Evolutionary conservation across 2,888 invertebrate genomes (phyloP).

Genomic region (Frankliniella intonsa): DNA sequence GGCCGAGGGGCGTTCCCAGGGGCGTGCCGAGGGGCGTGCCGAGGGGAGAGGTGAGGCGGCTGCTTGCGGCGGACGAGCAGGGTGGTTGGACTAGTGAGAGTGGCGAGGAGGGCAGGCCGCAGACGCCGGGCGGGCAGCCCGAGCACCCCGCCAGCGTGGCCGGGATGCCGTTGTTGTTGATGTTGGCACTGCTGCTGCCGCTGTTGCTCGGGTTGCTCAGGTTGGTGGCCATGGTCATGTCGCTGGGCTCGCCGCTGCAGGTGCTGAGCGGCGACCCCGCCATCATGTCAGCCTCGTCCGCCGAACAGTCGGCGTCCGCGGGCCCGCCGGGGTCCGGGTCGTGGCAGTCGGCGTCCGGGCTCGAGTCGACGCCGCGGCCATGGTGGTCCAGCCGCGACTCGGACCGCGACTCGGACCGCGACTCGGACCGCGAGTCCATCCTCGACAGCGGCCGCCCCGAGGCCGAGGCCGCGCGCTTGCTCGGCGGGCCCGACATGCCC

Average conservation of each 20-base stretch:
- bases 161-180: conserved; percentile 34
- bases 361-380: conserved; percentile 1
- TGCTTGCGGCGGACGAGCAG: conserved; percentile 20
- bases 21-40: not conserved
- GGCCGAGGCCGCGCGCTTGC: not conserved
- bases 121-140: conserved; percentile 35
- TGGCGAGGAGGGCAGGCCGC: conserved; percentile 37
- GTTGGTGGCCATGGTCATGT: conserved; percentile 47
- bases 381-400: not conserved
- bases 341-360: conserved; percentile 30
- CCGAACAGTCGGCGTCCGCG: conserved; percentile 28
- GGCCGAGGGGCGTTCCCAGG: conserved; percentile 47
- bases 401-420: too few relatives aligned
- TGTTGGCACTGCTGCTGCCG: conserved; percentile 38
- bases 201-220: conserved; percentile 45
- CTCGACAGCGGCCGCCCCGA: not conserved
- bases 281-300: conserved; percentile 32
- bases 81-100: conserved; percentile 44
- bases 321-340: conserved; percentile 33
- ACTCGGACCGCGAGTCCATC: not conserved
- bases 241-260: conserved; percentile 52
- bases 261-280: conserved; percentile 35
- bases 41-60: conserved; percentile 15
- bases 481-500: not conserved
- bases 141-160: conserved; percentile 33